Evolutionary conservation across 2,113 vertebrate species (phyloP).

Genomic region (Triplophysa rosa): DNA sequence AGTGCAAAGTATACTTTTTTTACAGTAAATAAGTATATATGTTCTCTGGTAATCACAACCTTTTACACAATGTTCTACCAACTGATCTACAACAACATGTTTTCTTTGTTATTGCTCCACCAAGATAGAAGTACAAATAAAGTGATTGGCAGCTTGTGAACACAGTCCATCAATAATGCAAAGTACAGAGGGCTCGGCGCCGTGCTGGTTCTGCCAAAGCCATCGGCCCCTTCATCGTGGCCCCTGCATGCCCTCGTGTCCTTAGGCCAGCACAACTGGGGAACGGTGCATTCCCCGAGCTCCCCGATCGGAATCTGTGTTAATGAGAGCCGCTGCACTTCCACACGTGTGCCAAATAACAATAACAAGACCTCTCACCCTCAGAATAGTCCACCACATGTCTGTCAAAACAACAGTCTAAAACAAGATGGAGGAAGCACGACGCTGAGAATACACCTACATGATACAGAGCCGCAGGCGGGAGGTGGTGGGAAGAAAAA

Average conservation of each 20-base stretch:
- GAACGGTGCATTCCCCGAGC: conserved; percentile 4
- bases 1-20: no score
- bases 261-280: conserved; percentile 31
- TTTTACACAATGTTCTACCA: no score
- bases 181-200: conserved; percentile 58
- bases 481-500: not conserved
- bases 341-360: conserved; percentile 61
- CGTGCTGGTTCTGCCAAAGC: conserved; percentile 56
- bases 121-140: not conserved
- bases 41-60: no score
- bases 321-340: conserved; percentile 65
- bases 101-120: conserved; percentile 21
- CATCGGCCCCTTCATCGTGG: conserved; percentile 38
- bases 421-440: conserved; percentile 55
- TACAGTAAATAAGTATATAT: no score
- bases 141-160: conserved; percentile 61
- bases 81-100: no score
- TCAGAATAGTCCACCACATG: conserved; percentile 53
- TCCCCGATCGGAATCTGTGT: conserved; percentile 38
- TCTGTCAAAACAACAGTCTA: conserved; percentile 42
- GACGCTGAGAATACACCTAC: not conserved
- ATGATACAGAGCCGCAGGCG: not conserved
- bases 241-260: conserved; percentile 11
- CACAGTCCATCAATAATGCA: conserved; percentile 75
- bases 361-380: conserved; percentile 58